A percentile compares a stretch with the other conserved stretches of the same genome.
phyloP scores from a whole-genome alignment of 2,888 invertebrate genomes.

The Drosophila stalkeri region DNA sequence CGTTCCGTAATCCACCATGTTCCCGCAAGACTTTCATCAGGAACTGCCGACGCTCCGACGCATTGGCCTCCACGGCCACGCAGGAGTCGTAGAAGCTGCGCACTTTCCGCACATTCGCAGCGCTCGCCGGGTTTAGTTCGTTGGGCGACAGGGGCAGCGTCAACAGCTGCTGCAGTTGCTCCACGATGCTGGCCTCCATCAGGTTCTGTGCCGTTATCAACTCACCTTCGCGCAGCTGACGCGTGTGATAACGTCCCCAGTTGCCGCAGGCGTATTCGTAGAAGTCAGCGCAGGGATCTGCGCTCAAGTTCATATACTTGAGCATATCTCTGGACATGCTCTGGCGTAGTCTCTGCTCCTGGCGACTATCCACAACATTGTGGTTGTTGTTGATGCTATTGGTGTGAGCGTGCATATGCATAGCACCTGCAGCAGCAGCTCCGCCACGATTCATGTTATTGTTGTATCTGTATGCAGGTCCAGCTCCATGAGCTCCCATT shows the following conservation, averaged over 20 bases:
- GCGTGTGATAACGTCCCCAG: conserved; percentile 69
- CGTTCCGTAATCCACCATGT: conserved; percentile 74
- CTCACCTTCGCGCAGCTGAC: conserved; percentile 50
- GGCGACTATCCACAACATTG: conserved; percentile 33
- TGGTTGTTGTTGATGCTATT: conserved; percentile 11
- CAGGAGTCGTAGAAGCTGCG: conserved; percentile 80
- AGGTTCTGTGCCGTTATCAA: conserved; percentile 61
- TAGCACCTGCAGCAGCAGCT: conserved; percentile 6
- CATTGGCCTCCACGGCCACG: conserved; percentile 54
- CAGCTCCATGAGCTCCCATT: not conserved
- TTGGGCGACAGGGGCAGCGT: conserved; percentile 51
- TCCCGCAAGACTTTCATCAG: conserved; percentile 66
- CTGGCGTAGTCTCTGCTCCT: conserved; percentile 46
- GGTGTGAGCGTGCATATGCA: conserved; percentile 8
- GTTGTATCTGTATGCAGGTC: conserved; percentile 13
- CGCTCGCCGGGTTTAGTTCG: conserved; percentile 30
- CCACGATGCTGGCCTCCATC: conserved; percentile 59
- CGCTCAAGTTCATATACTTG: conserved; percentile 74
- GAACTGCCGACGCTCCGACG: conserved; percentile 58
- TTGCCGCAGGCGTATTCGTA: conserved; percentile 83
- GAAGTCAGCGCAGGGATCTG: conserved; percentile 82
- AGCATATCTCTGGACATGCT: conserved; percentile 52
- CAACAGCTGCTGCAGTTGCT: conserved; percentile 66
- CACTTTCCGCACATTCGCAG: conserved; percentile 63
- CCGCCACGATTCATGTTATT: conserved; percentile 35